A percentile compares a stretch with the other conserved stretches of the same genome.
phyloP scores from a whole-genome alignment of 1,140 invertebrate species.

The Papilio polytes region DNA sequence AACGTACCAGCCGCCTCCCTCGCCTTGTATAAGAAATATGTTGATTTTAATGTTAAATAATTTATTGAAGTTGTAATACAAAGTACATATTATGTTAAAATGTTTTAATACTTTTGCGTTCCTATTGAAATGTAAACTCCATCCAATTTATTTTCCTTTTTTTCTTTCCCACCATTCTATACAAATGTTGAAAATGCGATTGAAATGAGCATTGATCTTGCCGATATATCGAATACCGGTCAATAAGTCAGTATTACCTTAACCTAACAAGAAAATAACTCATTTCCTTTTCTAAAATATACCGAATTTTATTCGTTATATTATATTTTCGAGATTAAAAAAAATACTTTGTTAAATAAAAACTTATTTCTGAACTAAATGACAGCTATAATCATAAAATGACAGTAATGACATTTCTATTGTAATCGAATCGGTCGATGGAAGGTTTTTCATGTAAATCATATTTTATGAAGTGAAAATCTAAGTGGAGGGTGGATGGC shows the following conservation, averaged over 20 bases:
- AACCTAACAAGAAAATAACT: not conserved
- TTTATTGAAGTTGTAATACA: slow-evolving; percentile 8
- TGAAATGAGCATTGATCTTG: not conserved
- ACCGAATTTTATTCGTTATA: too few relatives aligned
- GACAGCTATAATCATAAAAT: slow-evolving; percentile 18
- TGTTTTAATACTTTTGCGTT: not conserved
- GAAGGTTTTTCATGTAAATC: slow-evolving; percentile 11
- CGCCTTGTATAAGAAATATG: slow-evolving; percentile 72
- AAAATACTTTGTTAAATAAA: not conserved
- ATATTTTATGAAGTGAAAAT: slow-evolving; percentile 33
- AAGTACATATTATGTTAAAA: not conserved
- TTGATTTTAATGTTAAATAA: slow-evolving; percentile 60
- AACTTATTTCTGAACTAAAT: slow-evolving; percentile 2
- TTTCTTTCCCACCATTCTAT: not conserved
- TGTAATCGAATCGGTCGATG: slow-evolving; percentile 39
- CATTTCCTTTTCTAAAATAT: too few relatives aligned
- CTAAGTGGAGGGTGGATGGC: slow-evolving; percentile 59
- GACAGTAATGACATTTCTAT: slow-evolving; percentile 35
- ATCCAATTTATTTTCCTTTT: not conserved
- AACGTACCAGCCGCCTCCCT: slow-evolving; percentile 59
- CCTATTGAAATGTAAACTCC: not conserved
- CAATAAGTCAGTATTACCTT: not conserved
- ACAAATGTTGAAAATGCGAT: not conserved
- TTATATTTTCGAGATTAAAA: too few relatives aligned
- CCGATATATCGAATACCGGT: not conserved